phyloP scores from a whole-genome alignment of 2,113 vertebrate genomes.

The Spermophilus dauricus region DNA sequence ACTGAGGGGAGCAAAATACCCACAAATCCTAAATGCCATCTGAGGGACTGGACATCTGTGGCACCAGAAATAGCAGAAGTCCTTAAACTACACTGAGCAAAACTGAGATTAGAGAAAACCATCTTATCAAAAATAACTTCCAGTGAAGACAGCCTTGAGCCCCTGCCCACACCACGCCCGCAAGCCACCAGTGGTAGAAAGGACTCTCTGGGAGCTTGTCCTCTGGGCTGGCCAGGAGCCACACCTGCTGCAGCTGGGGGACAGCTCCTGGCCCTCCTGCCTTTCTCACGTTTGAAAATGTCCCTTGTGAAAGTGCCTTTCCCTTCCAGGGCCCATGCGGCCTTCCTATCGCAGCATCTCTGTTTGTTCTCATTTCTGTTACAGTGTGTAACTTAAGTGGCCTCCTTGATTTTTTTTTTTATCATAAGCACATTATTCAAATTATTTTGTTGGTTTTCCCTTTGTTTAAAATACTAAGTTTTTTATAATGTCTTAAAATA shows the following conservation, averaged over 20 bases:
- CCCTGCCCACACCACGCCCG: too few species aligned
- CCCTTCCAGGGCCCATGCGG: accelerated
- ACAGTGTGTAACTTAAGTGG: neutral
- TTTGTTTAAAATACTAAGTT: neutral
- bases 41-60: neutral
- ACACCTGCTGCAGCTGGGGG: neutral
- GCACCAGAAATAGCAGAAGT: neutral
- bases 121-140: too few species aligned
- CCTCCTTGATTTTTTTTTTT: neutral
- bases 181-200: too few species aligned
- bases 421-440: neutral
- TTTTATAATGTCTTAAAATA: neutral
- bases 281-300: neutral
- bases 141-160: neutral
- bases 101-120: neutral
- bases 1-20: accelerated
- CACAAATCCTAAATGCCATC: accelerated
- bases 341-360: accelerated
- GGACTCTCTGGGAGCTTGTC: too few species aligned
- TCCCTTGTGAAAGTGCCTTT: accelerated
- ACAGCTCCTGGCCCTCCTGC: accelerated
- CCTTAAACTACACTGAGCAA: neutral
- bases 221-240: too few species aligned
- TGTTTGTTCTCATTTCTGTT: neutral
- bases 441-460: neutral